These are phyloP conservation scores for Actinia tenebrosa DNA, from an alignment of 64 coral and sea anemone genomes.

Conservation along the genomic window DNA sequence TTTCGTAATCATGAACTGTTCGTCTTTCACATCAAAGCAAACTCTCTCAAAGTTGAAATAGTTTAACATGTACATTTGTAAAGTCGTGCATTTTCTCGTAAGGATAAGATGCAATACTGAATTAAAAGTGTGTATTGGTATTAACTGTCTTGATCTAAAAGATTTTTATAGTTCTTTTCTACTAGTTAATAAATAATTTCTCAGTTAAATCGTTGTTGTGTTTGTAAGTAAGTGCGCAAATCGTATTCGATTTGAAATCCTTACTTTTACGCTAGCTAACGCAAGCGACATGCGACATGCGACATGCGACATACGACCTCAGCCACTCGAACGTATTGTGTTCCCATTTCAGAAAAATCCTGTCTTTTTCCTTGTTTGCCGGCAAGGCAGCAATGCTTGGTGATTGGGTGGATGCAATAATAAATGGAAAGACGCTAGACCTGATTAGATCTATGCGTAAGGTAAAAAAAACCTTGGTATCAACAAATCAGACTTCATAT, in stretches of 20 bases:
- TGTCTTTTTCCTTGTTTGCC: too few species aligned
- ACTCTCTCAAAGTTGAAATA: not conserved
- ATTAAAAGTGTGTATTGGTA: not conserved
- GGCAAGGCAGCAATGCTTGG: too few species aligned
- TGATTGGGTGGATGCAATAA: too few species aligned
- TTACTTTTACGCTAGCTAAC: not conserved
- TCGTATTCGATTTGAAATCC: not conserved
- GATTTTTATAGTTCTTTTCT: conserved; percentile 1
- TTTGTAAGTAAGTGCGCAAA: not conserved
- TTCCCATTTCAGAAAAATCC: too few species aligned
- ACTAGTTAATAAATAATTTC: not conserved
- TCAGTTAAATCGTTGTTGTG: not conserved
- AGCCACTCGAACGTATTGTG: too few species aligned
- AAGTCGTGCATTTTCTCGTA: not conserved
- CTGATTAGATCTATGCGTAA: too few species aligned
- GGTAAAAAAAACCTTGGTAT: too few species aligned
- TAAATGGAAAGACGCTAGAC: too few species aligned
- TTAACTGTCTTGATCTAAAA: not conserved
- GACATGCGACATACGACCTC: too few species aligned
- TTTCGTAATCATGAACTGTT: not conserved
- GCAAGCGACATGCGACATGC: not conserved
- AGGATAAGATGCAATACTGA: not conserved
- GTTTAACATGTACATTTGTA: not conserved
- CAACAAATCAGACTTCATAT: too few species aligned
- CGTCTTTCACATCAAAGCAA: not conserved